Evolutionary conservation across 2,113 vertebrate species (phyloP).

Genomic region (Heterocephalus glaber): DNA sequence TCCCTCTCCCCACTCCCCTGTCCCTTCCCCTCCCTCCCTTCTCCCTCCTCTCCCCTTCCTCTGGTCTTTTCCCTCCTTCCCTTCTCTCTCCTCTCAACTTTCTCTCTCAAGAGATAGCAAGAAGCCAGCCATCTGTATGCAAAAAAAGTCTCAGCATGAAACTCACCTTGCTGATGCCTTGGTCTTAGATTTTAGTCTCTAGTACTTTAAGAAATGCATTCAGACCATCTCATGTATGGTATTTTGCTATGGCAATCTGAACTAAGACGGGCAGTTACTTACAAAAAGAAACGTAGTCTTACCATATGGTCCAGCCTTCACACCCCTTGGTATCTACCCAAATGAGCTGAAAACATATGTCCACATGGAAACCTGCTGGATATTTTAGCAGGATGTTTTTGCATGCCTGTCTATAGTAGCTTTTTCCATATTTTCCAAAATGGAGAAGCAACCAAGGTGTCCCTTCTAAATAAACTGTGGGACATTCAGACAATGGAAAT

Average conservation of each 20-base stretch:
- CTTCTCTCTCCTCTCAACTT: background rate
- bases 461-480: background rate
- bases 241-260: background rate
- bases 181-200: background rate
- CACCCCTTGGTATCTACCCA: background rate
- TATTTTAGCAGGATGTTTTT: no score
- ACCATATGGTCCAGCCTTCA: background rate
- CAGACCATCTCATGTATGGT: background rate
- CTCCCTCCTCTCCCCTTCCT: no score
- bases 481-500: background rate
- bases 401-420: background rate
- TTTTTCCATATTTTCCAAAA: slow-evolving; percentile 2
- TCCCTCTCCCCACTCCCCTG: background rate
- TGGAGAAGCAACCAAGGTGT: background rate
- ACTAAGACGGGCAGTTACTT: background rate
- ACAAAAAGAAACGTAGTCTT: background rate
- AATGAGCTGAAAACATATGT: slow-evolving; percentile 15
- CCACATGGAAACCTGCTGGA: background rate
- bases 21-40: no score
- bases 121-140: background rate
- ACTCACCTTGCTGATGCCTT: background rate
- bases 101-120: background rate
- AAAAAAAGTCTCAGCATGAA: background rate
- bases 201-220: background rate
- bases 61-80: no score